A percentile compares a stretch with the other conserved stretches of the same genome.
Conservation (phyloP, 1,140 invertebrate genomes). For the Drosophila sp. region DNA sequence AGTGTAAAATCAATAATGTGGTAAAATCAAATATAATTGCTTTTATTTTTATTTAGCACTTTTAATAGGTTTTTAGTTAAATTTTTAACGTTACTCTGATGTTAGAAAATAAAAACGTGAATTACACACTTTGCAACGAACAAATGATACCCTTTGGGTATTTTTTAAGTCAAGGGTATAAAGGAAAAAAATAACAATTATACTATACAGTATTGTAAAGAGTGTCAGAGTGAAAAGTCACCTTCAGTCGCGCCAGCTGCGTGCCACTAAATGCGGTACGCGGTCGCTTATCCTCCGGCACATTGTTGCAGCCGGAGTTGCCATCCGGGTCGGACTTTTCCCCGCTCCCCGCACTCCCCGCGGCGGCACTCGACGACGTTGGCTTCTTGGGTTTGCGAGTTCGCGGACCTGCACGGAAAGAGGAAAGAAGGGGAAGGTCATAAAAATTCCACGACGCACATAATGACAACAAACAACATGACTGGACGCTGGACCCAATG, state of each 20-base stretch:
- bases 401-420: conserved; percentile 90
- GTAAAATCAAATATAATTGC: too few species aligned
- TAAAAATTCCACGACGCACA: conserved; percentile 80
- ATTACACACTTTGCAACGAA: too few species aligned
- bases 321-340: conserved; percentile 47
- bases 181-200: too few species aligned
- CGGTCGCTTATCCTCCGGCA: conserved; percentile 95
- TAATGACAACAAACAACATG: conserved; percentile 76
- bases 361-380: conserved; percentile 80
- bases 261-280: conserved; percentile 98
- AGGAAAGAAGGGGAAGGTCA: conserved; percentile 48
- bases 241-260: conserved; percentile 95
- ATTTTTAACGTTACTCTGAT: too few species aligned
- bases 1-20: too few species aligned
- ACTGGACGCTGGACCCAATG: conserved; percentile 52
- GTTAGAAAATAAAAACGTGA: too few species aligned
- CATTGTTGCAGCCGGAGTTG: conserved; percentile 40
- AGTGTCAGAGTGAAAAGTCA: conserved; percentile 54
- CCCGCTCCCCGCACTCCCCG: conserved; percentile 41
- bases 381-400: conserved; percentile 92
- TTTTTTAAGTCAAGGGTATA: too few species aligned
- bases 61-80: too few species aligned
- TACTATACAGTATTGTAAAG: too few species aligned
- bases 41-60: too few species aligned
- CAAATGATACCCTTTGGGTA: too few species aligned